Percentiles rank a stretch among this genome's conserved stretches.
Conservation (phyloP, 2,113 vertebrate species). For the Rafetus swinhoei region DNA sequence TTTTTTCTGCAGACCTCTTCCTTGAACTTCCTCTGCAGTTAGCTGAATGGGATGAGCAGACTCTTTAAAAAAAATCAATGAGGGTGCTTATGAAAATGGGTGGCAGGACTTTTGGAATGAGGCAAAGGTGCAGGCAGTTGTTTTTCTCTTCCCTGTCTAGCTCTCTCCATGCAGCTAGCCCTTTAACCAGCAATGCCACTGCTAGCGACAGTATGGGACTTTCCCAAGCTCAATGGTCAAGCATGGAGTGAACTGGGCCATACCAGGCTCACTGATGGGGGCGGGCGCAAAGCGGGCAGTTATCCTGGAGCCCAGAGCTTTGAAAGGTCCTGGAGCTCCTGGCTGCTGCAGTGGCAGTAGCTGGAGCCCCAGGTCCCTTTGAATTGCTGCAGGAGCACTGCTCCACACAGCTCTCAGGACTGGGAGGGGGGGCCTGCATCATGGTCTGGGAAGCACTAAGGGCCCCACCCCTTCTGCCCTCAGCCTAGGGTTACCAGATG, state of each 20-base stretch:
- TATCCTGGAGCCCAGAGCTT: too few species aligned
- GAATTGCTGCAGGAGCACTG: too few species aligned
- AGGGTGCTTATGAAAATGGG: slow-evolving; percentile 54
- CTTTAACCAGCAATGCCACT: slow-evolving; percentile 60
- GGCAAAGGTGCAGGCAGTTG: slow-evolving; percentile 60
- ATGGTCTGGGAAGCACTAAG: too few species aligned
- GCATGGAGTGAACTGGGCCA: slow-evolving; percentile 25
- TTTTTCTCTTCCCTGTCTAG: slow-evolving; percentile 47
- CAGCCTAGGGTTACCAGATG: too few species aligned
- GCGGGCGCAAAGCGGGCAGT: too few species aligned
- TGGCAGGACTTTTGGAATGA: slow-evolving; percentile 61
- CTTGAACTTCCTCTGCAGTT: slow-evolving; percentile 46
- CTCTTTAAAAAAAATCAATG: slow-evolving; percentile 62
- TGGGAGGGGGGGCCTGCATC: too few species aligned
- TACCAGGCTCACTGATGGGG: too few species aligned
- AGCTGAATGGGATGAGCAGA: slow-evolving; percentile 28
- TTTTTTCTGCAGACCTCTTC: slow-evolving; percentile 63
- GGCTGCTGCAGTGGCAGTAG: too few species aligned
- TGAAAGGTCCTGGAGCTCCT: too few species aligned
- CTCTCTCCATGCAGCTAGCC: slow-evolving; percentile 65
- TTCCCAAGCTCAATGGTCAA: slow-evolving; percentile 41
- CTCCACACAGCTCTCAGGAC: too few species aligned
- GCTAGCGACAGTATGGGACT: slow-evolving; percentile 53
- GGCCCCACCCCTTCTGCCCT: too few species aligned
- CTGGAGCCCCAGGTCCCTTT: too few species aligned